phyloP scores from a whole-genome alignment of 2,797 vertebrate species.

The Carapus acus region DNA sequence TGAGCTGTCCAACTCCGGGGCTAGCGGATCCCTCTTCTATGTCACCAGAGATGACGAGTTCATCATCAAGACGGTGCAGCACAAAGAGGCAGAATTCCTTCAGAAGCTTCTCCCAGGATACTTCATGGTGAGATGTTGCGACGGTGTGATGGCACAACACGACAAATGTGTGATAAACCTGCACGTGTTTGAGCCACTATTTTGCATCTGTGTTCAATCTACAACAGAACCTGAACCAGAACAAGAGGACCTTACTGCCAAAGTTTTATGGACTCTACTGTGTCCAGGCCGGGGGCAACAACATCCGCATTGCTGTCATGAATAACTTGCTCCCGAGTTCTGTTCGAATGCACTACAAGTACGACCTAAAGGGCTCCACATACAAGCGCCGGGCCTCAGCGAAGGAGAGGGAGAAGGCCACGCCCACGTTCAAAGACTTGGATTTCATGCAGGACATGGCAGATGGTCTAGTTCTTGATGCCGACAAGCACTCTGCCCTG shows the following conservation, averaged over 20 bases:
- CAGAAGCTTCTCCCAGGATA: conserved; percentile 96
- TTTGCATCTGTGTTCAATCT: not conserved
- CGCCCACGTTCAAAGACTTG: conserved; percentile 90
- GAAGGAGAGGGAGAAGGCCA: conserved; percentile 81
- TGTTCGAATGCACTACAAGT: conserved; percentile 90
- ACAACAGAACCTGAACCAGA: conserved; percentile 90
- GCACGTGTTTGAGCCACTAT: no score
- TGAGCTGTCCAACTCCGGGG: conserved; percentile 89
- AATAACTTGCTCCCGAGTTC: conserved; percentile 90
- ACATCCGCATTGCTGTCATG: conserved; percentile 94
- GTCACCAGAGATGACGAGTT: conserved; percentile 93
- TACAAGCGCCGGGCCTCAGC: conserved; percentile 84
- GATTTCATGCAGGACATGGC: conserved; percentile 86
- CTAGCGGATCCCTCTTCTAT: conserved; percentile 94
- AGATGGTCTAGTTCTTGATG: conserved; percentile 81
- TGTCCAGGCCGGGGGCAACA: conserved; percentile 88
- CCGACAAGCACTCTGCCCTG: conserved; percentile 82
- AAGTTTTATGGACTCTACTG: conserved; percentile 96
- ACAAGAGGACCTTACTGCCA: conserved; percentile 87
- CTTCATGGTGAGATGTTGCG: conserved; percentile 82
- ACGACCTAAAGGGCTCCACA: conserved; percentile 94
- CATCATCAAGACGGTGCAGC: conserved; percentile 95
- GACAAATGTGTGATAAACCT: not conserved
- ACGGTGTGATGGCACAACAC: not conserved
- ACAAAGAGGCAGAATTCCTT: conserved; percentile 96